Conservation (phyloP, 2,797 vertebrate species). For the Anolis apletophallus region DNA sequence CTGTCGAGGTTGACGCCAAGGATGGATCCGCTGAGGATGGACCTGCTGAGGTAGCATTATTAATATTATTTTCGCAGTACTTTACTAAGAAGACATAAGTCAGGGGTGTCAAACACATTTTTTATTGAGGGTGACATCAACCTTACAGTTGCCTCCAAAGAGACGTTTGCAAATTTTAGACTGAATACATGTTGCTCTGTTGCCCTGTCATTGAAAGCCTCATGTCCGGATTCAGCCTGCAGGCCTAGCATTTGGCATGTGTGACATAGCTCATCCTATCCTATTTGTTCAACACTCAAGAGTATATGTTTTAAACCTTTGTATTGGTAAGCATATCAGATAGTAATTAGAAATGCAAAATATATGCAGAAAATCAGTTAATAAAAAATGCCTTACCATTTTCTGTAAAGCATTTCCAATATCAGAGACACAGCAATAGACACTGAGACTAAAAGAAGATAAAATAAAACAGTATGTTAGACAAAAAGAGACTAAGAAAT, state of each 20-base stretch:
- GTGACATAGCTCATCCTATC: background rate
- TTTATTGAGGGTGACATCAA: no score
- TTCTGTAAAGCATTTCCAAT: conserved; percentile 14
- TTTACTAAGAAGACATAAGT: background rate
- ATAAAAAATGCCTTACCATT: conserved; percentile 2
- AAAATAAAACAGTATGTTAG: background rate
- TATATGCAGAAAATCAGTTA: background rate
- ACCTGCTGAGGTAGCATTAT: background rate
- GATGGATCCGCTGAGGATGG: no score
- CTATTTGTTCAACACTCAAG: background rate
- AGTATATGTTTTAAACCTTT: background rate
- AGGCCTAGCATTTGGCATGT: no score
- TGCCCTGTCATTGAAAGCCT: no score
- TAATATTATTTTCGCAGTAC: background rate
- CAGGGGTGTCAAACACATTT: no score
- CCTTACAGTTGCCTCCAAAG: no score
- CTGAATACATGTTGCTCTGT: no score
- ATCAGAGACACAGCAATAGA: background rate
- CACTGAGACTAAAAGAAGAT: background rate
- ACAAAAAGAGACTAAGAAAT: background rate
- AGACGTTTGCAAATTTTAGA: no score
- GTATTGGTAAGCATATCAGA: background rate
- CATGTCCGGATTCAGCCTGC: no score
- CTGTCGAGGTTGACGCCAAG: no score
- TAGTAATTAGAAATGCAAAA: background rate